phyloP scores from a whole-genome alignment of 2,888 invertebrate genomes.

The Ochropleura leucogaster region DNA sequence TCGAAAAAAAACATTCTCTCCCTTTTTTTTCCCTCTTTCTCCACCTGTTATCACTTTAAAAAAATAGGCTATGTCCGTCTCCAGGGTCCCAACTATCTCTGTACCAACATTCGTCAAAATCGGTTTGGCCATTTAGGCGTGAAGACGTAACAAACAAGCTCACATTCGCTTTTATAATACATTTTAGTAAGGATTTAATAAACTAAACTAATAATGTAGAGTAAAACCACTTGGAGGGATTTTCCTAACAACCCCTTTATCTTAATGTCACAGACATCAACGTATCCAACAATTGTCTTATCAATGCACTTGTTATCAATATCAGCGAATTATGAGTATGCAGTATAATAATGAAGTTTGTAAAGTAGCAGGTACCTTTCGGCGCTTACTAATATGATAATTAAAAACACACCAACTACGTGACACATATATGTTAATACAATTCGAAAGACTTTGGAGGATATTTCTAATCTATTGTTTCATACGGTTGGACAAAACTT shows the following conservation, averaged over 20 bases:
- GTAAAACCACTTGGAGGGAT: neutral
- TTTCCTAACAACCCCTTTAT: conserved; percentile 16
- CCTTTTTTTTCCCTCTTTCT: too few species aligned
- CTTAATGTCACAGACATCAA: conserved; percentile 6
- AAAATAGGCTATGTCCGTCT: too few species aligned
- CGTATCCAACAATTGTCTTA: neutral
- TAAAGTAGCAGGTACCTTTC: neutral
- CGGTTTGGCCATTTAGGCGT: too few species aligned
- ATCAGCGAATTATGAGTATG: neutral
- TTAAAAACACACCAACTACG: too few species aligned
- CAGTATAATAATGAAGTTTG: neutral
- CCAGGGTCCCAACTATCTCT: too few species aligned
- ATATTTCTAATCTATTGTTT: neutral
- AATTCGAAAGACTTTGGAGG: neutral
- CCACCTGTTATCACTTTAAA: too few species aligned
- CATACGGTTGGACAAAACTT: neutral
- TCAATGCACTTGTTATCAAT: conserved; percentile 15
- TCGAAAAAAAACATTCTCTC: too few species aligned
- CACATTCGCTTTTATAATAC: too few species aligned
- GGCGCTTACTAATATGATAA: neutral
- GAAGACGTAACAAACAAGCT: too few species aligned
- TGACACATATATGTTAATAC: neutral
- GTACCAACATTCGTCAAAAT: too few species aligned
- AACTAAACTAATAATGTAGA: too few species aligned
- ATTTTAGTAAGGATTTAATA: too few species aligned